Percentiles rank a stretch among this genome's conserved stretches.
Evolutionary conservation across 2,888 invertebrate species (phyloP).

Genomic region (Tuta absoluta): DNA sequence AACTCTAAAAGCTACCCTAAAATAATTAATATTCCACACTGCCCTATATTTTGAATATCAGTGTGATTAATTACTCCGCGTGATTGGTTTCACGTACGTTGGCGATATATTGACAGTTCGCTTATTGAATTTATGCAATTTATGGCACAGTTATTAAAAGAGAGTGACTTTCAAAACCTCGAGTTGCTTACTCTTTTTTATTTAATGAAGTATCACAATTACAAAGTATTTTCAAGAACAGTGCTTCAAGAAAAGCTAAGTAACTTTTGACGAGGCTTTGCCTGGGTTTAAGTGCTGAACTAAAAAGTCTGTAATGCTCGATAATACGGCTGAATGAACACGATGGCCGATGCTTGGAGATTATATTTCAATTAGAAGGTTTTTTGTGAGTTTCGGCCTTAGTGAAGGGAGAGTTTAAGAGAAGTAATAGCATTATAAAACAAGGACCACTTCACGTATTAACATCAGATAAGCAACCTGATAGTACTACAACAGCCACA

Average conservation of each 20-base stretch:
- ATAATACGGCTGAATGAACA: not conserved
- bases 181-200: too few relatives aligned
- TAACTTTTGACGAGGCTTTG: not conserved
- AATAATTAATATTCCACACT: slow-evolving; percentile 1
- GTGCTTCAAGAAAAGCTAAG: not conserved
- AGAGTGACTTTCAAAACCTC: not conserved
- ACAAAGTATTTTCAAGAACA: not conserved
- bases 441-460: not conserved
- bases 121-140: not conserved
- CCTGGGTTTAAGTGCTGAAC: not conserved
- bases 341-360: not conserved
- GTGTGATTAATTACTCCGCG: not conserved
- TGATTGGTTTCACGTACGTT: not conserved
- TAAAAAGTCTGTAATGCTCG: not conserved
- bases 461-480: too few relatives aligned
- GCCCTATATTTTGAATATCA: not conserved
- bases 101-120: not conserved
- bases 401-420: not conserved
- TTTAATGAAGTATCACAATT: too few relatives aligned
- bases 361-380: slow-evolving; percentile 9
- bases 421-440: too few relatives aligned
- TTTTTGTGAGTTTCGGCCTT: not conserved
- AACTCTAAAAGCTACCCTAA: not conserved
- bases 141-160: not conserved
- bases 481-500: too few relatives aligned